These are phyloP conservation scores for Camponotus pennsylvanicus DNA, from an alignment of 1,140 invertebrate species.

Conservation along the genomic window DNA sequence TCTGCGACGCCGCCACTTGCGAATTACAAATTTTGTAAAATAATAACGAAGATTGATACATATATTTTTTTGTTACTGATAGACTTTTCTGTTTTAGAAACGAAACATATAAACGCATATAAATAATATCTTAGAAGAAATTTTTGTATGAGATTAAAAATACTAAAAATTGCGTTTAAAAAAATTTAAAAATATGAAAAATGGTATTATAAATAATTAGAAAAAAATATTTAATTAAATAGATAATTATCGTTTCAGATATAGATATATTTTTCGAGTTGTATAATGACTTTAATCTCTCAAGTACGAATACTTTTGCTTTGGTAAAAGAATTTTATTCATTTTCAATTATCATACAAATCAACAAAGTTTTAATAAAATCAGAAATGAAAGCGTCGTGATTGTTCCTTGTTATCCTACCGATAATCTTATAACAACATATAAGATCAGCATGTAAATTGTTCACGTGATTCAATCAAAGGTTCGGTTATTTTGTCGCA, in stretches of 20 bases:
- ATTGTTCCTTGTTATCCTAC: constrained; percentile 66
- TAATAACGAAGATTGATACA: constrained; percentile 1
- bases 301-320: neutral
- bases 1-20: constrained; percentile 14
- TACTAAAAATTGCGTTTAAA: constrained; percentile 2
- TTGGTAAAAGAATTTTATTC: neutral
- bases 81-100: neutral
- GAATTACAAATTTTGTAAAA: neutral
- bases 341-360: constrained; percentile 29
- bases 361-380: constrained; percentile 38
- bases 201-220: neutral
- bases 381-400: constrained; percentile 41
- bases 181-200: neutral
- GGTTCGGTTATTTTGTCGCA: constrained; percentile 34
- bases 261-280: neutral
- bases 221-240: neutral
- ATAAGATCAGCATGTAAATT: constrained; percentile 64
- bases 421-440: constrained; percentile 67
- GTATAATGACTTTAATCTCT: neutral
- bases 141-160: neutral
- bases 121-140: neutral
- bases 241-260: neutral
- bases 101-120: neutral
- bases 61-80: neutral
- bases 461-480: constrained; percentile 46